These are phyloP conservation scores for Leptinotarsa tumamoca DNA, from an alignment of 2,888 invertebrate species.

Conservation along the genomic window DNA sequence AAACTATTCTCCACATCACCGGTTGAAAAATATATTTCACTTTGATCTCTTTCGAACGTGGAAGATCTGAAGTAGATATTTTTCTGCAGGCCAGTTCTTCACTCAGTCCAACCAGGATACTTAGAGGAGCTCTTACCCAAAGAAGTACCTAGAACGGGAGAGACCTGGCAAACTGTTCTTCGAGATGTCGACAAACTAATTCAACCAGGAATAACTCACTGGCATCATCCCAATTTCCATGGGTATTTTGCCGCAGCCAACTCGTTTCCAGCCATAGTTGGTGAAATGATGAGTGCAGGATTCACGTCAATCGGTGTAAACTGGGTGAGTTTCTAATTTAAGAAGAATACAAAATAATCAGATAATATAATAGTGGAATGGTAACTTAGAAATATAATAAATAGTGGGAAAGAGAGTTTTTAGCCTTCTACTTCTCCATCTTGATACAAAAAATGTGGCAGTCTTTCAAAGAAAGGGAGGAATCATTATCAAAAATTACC, in stretches of 20 bases:
- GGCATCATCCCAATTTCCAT: constrained; percentile 34
- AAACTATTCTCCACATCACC: neutral
- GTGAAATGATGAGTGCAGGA: constrained; percentile 32
- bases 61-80: neutral
- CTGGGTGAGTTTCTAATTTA: constrained; percentile 15
- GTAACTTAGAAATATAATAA: too few species aligned
- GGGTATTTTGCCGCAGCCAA: constrained; percentile 30
- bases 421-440: too few species aligned
- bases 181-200: constrained; percentile 84
- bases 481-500: too few species aligned
- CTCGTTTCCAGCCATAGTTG: constrained; percentile 33
- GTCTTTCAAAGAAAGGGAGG: too few species aligned
- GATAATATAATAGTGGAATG: too few species aligned
- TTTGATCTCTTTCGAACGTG: neutral
- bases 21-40: neutral
- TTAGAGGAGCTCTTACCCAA: constrained; percentile 80
- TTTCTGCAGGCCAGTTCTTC: constrained; percentile 75
- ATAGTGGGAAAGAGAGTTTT: too few species aligned
- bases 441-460: too few species aligned
- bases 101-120: constrained; percentile 89
- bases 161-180: constrained; percentile 83
- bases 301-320: constrained; percentile 30
- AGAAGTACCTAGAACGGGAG: constrained; percentile 82
- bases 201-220: constrained; percentile 80
- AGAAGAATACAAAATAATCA: too few species aligned